These are phyloP conservation scores for Eulithis prunata DNA, from an alignment of 2,888 invertebrate genomes.

Conservation along the genomic window DNA sequence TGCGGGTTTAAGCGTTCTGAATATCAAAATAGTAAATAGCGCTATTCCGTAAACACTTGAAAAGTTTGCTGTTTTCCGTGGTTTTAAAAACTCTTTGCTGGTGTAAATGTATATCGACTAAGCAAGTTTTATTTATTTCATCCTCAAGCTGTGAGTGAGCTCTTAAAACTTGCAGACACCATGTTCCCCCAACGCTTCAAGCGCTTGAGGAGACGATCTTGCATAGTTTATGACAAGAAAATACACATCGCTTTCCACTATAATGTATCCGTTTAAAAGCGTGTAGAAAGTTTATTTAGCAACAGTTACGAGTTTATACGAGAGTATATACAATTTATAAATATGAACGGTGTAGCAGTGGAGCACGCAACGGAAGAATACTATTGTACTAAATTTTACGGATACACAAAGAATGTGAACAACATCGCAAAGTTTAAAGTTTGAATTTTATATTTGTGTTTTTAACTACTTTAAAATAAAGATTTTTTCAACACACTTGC, in stretches of 20 bases:
- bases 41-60: slow-evolving; percentile 1
- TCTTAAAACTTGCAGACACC: slow-evolving; percentile 50
- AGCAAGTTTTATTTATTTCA: neutral
- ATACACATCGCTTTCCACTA: slow-evolving; percentile 17
- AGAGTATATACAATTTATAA: slow-evolving; percentile 15
- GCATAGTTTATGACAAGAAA: slow-evolving; percentile 48
- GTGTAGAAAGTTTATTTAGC: neutral
- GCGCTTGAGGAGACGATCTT: slow-evolving; percentile 40
- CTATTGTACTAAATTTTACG: slow-evolving; percentile 12
- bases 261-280: neutral
- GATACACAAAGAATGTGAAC: neutral
- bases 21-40: slow-evolving; percentile 1
- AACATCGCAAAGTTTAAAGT: neutral
- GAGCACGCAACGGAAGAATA: slow-evolving; percentile 4
- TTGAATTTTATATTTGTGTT: too few species aligned
- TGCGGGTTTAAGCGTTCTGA: neutral
- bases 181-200: slow-evolving; percentile 38
- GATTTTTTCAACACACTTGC: too few species aligned
- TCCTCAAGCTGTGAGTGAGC: slow-evolving; percentile 2
- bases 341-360: slow-evolving; percentile 20
- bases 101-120: slow-evolving; percentile 2
- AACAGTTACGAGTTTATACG: slow-evolving; percentile 21
- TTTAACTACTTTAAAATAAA: too few species aligned
- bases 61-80: too few species aligned
- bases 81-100: neutral